phyloP scores from a whole-genome alignment of 2,797 vertebrate species.

The Girardinus metallicus region DNA sequence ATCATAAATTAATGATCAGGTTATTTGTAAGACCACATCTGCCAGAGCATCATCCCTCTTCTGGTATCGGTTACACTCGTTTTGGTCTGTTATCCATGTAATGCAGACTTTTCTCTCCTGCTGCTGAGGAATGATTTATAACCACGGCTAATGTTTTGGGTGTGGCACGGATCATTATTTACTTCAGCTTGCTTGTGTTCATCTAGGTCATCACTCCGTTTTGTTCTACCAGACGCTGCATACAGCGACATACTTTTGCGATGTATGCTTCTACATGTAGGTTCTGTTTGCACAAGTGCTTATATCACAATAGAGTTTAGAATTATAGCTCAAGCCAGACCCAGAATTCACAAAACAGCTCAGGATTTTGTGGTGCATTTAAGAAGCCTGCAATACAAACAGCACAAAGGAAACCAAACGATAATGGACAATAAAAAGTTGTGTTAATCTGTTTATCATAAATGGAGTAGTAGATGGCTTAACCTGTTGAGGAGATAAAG shows the following conservation, averaged over 20 bases:
- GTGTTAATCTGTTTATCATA: no score
- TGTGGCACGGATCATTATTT: constrained; percentile 36
- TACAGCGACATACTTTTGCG: background rate
- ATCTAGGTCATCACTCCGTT: constrained; percentile 24
- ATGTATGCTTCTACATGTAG: background rate
- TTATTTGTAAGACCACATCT: constrained; percentile 9
- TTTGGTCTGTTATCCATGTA: constrained; percentile 37
- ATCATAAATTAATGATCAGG: constrained; percentile 10
- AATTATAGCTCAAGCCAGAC: no score
- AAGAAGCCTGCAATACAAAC: no score
- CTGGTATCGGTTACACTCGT: constrained; percentile 27
- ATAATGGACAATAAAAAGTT: no score
- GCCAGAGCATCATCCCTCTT: constrained; percentile 11
- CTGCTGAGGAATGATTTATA: constrained; percentile 42
- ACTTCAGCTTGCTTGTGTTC: constrained; percentile 49
- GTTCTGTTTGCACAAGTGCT: constrained; percentile 20
- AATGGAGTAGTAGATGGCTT: no score
- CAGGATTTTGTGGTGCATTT: no score
- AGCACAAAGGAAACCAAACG: no score
- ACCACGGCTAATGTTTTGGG: constrained; percentile 20
- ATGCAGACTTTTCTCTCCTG: constrained; percentile 12
- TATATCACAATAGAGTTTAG: constrained; percentile 13
- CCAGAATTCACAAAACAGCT: no score
- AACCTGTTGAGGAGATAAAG: no score
- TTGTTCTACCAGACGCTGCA: background rate